Conservation (phyloP, 2,888 invertebrate genomes). For the Amphipoea oculea region DNA sequence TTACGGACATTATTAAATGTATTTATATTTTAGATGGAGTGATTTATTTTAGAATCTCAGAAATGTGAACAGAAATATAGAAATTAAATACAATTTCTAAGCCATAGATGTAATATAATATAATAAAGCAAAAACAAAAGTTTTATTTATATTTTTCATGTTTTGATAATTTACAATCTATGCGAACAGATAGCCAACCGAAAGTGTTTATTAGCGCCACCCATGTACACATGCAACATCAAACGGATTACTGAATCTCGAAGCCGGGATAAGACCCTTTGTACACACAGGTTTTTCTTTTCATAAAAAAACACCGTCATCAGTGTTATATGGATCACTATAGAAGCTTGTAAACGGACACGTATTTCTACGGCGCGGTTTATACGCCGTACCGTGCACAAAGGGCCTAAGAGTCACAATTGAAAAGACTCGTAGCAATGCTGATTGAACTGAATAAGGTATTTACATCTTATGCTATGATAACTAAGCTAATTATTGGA, state of each 20-base stretch:
- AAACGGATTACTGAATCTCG: neutral
- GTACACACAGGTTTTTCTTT: too few species aligned
- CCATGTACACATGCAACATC: neutral
- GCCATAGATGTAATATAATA: neutral
- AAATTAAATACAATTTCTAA: constrained; percentile 2
- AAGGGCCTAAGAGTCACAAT: neutral
- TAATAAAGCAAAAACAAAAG: neutral
- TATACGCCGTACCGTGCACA: too few species aligned
- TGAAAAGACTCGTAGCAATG: neutral
- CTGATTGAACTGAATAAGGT: neutral
- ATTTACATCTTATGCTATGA: neutral
- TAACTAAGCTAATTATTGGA: neutral
- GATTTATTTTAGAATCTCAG: neutral
- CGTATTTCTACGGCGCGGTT: too few species aligned
- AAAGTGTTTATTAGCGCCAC: neutral
- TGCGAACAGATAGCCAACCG: neutral
- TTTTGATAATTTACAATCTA: neutral
- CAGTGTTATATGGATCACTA: too few species aligned
- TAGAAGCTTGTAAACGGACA: too few species aligned
- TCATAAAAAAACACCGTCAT: too few species aligned
- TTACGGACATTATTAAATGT: neutral
- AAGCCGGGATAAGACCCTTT: neutral
- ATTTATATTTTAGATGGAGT: neutral
- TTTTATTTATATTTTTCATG: neutral
- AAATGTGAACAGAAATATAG: neutral